Evolutionary conservation across 2,113 vertebrate genomes (phyloP).

Genomic region (Ictalurus punctatus): DNA sequence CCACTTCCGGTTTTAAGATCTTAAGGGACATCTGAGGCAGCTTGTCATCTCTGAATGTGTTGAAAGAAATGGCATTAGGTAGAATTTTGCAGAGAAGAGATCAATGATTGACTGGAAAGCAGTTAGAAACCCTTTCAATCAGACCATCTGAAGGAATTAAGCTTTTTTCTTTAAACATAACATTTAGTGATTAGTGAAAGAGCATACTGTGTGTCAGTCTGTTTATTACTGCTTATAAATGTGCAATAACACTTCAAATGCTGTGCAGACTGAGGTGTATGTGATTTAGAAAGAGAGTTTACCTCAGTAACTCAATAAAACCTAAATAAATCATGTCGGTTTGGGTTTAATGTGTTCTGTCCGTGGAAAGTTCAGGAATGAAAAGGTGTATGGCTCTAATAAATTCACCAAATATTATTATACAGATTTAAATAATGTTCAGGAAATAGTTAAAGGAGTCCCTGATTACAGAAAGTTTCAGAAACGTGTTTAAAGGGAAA

Average conservation of each 20-base stretch:
- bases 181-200: neutral
- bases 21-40: neutral
- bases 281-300: neutral
- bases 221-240: neutral
- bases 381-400: neutral
- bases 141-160: neutral
- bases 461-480: neutral
- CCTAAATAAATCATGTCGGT: neutral
- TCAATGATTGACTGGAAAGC: constrained; percentile 17
- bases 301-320: neutral
- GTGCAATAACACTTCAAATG: neutral
- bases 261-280: neutral
- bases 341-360: neutral
- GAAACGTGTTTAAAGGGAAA: no score
- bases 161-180: neutral
- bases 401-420: neutral
- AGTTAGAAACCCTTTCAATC: neutral
- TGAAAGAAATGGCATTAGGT: neutral
- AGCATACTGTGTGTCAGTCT: neutral
- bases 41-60: neutral
- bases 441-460: neutral
- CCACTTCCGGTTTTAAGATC: neutral
- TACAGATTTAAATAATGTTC: neutral
- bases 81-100: neutral
- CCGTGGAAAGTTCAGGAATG: neutral